Evolutionary conservation across 2,888 invertebrate genomes (phyloP).

Genomic region (Eilema depressum): DNA sequence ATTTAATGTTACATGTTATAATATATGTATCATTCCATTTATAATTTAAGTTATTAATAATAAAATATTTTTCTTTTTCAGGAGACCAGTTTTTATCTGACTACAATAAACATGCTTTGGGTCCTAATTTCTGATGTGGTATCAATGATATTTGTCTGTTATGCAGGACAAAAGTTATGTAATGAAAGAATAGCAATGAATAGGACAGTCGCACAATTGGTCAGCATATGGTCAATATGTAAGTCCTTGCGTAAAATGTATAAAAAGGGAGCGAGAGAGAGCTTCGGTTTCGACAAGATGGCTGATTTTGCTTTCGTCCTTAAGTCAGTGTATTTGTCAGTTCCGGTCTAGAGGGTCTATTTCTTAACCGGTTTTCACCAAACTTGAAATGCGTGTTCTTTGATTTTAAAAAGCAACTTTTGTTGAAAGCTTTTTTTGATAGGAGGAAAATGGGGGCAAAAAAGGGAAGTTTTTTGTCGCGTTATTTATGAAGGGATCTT

Average conservation of each 20-base stretch:
- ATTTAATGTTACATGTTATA: not conserved
- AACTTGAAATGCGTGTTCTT: no score
- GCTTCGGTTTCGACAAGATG: not conserved
- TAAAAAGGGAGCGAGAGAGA: not conserved
- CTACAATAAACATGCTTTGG: not conserved
- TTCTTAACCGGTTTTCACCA: no score
- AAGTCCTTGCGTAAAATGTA: not conserved
- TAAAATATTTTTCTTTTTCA: not conserved
- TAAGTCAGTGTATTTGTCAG: no score
- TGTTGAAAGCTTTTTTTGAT: no score
- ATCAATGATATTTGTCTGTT: not conserved
- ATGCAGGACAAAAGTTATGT: slow-evolving; percentile 9
- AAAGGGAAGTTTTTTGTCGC: no score
- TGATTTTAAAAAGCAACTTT: no score
- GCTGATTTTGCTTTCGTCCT: no score
- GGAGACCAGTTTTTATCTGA: not conserved
- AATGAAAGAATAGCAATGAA: not conserved
- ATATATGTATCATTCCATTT: not conserved
- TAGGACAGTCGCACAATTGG: not conserved
- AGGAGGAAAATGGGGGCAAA: no score
- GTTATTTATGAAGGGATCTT: no score
- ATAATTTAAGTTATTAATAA: not conserved
- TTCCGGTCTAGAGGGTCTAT: no score
- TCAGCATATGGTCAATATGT: not conserved
- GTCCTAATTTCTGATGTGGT: not conserved